Percentiles rank a stretch among this genome's conserved stretches.
phyloP scores from a whole-genome alignment of 2,888 invertebrate species.

The Oligia latruncula region DNA sequence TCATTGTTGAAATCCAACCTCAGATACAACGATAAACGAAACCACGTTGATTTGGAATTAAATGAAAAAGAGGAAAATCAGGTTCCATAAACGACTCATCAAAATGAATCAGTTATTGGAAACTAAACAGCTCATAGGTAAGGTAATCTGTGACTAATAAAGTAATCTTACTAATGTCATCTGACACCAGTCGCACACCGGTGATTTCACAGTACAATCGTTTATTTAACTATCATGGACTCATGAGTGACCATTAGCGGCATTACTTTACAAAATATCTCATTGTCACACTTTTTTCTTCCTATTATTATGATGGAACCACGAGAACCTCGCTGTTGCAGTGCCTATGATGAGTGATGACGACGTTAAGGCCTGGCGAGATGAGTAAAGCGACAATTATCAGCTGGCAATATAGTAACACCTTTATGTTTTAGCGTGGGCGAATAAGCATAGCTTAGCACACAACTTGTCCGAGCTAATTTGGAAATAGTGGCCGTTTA shows the following conservation, averaged over 20 bases:
- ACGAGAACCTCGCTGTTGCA: neutral
- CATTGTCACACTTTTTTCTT: neutral
- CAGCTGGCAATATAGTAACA: conserved; percentile 18
- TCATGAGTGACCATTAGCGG: neutral
- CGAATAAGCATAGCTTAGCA: conserved; percentile 59
- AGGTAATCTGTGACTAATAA: neutral
- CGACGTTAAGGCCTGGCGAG: neutral
- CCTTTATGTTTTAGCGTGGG: conserved; percentile 51
- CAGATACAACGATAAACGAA: neutral
- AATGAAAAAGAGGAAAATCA: no score
- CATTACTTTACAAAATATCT: neutral
- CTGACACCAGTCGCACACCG: neutral
- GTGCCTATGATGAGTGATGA: neutral
- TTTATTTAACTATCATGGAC: neutral
- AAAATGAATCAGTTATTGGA: neutral
- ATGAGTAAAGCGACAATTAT: neutral
- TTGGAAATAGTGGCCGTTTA: conserved; percentile 59
- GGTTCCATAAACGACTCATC: neutral
- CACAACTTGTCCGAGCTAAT: conserved; percentile 58
- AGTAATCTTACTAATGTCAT: neutral
- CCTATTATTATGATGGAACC: neutral
- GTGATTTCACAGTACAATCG: neutral
- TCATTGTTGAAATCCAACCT: neutral
- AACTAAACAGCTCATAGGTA: neutral
- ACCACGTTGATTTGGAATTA: neutral